Evolutionary conservation across 2,113 vertebrate species (phyloP).

Genomic region (Gopherus evgoodei): DNA sequence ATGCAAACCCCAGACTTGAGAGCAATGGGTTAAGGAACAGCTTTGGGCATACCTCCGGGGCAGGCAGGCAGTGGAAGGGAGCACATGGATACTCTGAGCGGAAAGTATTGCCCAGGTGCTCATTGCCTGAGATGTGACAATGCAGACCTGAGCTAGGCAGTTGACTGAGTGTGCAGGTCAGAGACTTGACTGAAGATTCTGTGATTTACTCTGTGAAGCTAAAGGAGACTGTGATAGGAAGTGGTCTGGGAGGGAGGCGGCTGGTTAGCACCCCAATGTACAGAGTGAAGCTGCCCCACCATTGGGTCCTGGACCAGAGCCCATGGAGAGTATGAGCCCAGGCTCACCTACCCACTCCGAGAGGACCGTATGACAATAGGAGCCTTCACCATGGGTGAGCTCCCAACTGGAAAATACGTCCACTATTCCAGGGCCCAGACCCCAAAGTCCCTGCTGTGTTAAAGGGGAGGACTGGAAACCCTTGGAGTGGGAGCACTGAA

Average conservation of each 20-base stretch:
- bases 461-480: background rate
- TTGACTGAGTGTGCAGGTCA: background rate
- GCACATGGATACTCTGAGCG: background rate
- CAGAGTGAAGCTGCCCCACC: background rate
- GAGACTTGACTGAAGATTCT: background rate
- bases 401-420: background rate
- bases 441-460: background rate
- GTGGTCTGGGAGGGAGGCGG: background rate
- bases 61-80: background rate
- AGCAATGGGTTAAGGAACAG: background rate
- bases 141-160: background rate
- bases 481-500: background rate
- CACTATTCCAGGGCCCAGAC: background rate
- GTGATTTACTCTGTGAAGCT: background rate
- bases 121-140: no score
- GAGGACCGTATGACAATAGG: background rate
- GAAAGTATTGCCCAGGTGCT: background rate
- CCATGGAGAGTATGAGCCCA: background rate
- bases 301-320: background rate
- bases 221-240: background rate
- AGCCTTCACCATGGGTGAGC: background rate
- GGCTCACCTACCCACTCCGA: background rate
- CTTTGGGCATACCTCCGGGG: background rate
- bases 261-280: background rate
- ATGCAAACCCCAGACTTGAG: background rate